These are phyloP conservation scores for Neolamprologus modestus DNA, from an alignment of 2,113 vertebrate species.

Conservation along the genomic window DNA sequence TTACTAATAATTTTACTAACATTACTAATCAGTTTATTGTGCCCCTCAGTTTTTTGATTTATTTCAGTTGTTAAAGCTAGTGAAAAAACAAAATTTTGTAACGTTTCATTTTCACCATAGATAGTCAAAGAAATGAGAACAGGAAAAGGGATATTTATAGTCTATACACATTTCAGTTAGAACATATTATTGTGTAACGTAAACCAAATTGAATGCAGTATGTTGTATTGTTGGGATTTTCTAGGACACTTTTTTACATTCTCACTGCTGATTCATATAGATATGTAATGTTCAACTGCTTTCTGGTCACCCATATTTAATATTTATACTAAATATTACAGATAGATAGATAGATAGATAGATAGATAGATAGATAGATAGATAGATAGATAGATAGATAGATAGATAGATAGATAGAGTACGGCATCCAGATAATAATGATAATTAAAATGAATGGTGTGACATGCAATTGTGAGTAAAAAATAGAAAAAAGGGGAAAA, in stretches of 20 bases:
- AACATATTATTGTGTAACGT: background rate
- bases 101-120: background rate
- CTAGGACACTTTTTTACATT: background rate
- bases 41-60: background rate
- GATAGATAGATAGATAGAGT: background rate
- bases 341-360: background rate
- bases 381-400: background rate
- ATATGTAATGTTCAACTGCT: background rate
- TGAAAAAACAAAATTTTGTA: background rate
- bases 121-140: background rate
- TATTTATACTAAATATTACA: background rate
- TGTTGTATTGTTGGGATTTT: background rate
- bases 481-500: background rate
- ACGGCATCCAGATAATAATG: background rate
- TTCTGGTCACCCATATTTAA: background rate
- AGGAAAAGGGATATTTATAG: background rate
- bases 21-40: background rate
- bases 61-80: background rate
- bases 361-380: background rate
- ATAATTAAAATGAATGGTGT: background rate
- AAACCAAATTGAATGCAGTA: background rate
- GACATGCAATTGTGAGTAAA: background rate
- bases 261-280: background rate
- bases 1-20: background rate
- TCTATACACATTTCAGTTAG: background rate